Evolutionary conservation across 2,888 invertebrate species (phyloP).

Genomic region (Lasioglossum calceatum): DNA sequence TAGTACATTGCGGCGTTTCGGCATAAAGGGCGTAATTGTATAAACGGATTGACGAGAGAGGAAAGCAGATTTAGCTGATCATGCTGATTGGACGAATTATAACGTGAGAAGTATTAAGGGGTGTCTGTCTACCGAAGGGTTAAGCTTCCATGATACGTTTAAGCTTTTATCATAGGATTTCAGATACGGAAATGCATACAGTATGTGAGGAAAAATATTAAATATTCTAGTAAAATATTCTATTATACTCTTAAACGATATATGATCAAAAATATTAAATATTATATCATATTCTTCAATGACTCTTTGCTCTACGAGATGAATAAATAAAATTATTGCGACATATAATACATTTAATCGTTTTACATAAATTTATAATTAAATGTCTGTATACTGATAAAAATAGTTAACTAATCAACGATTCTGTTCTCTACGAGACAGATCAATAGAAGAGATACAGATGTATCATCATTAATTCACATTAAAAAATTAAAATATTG

Average conservation of each 20-base stretch:
- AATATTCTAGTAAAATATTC: not conserved
- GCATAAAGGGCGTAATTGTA: constrained; percentile 39
- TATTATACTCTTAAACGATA: not conserved
- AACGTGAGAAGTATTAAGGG: not conserved
- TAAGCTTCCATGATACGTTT: not conserved
- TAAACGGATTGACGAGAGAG: constrained; percentile 26
- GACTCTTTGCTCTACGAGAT: too few species aligned
- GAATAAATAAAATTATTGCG: too few species aligned
- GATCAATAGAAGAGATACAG: not conserved
- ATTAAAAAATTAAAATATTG: not conserved
- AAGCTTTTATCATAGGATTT: not conserved
- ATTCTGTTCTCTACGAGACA: not conserved
- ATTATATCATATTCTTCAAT: too few species aligned
- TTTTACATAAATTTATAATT: not conserved
- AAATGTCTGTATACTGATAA: not conserved
- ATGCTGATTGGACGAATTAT: constrained; percentile 10
- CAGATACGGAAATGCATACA: not conserved
- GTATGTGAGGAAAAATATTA: not conserved
- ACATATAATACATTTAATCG: not conserved
- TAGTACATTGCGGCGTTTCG: constrained; percentile 24
- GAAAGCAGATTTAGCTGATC: constrained; percentile 27
- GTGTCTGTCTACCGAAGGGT: not conserved
- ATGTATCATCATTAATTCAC: not conserved
- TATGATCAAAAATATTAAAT: too few species aligned
- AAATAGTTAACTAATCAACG: not conserved